phyloP scores from a whole-genome alignment of 1,140 invertebrate species.

The Drosophila subobscura region DNA sequence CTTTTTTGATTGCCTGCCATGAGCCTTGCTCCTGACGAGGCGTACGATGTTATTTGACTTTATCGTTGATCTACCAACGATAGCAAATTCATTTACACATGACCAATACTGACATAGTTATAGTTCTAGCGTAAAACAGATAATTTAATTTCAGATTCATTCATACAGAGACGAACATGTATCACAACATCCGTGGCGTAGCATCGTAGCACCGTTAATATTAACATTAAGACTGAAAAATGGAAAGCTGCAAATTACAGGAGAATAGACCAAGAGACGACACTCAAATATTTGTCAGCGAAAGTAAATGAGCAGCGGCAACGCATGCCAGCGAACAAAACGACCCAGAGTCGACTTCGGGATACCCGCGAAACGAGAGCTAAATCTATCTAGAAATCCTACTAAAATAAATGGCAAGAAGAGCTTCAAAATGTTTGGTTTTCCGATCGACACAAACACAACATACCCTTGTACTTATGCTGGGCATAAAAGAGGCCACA shows the following conservation, averaged over 20 bases:
- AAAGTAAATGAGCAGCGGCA: constrained; percentile 49
- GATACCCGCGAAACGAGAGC: too few relatives aligned
- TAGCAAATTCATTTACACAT: constrained; percentile 12
- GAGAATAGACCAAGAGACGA: constrained; percentile 14
- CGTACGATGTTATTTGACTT: neutral
- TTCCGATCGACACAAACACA: too few relatives aligned
- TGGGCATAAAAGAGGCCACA: constrained; percentile 35
- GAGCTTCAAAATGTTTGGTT: neutral
- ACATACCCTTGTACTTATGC: neutral
- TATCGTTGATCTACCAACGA: constrained; percentile 5
- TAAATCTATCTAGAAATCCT: too few relatives aligned
- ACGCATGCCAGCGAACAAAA: too few relatives aligned
- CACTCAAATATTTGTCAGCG: constrained; percentile 23
- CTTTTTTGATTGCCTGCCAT: constrained; percentile 72
- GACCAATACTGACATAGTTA: constrained; percentile 17
- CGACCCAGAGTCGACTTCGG: too few relatives aligned
- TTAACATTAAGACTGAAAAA: constrained; percentile 76
- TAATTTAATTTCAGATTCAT: too few relatives aligned
- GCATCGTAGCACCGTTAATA: constrained; percentile 69
- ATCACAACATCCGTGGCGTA: constrained; percentile 17
- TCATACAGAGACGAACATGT: too few relatives aligned
- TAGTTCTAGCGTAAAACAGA: too few relatives aligned
- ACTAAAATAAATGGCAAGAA: constrained; percentile 7
- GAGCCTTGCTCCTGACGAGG: constrained; percentile 15
- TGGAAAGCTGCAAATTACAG: constrained; percentile 65